Conservation (phyloP, 64 coral and sea anemone species). For the Stichodactyla helianthus region DNA sequence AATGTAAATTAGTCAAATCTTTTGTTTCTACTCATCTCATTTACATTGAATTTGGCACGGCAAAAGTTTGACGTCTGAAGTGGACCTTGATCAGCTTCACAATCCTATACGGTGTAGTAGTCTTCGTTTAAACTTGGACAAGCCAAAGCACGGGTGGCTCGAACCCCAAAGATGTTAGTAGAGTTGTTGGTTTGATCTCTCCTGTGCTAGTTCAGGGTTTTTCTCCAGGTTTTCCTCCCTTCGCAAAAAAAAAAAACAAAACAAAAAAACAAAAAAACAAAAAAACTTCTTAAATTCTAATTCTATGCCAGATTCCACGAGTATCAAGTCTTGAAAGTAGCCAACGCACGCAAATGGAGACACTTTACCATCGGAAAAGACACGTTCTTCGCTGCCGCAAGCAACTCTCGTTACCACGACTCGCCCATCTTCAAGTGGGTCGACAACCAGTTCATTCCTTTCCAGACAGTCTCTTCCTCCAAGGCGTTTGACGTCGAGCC, state of each 20-base stretch:
- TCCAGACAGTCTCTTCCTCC: constrained; percentile 51
- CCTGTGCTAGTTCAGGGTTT: neutral
- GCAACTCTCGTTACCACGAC: constrained; percentile 45
- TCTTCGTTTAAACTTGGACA: too few species aligned
- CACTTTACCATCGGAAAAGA: constrained; percentile 63
- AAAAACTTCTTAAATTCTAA: neutral
- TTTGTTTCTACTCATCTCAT: too few species aligned
- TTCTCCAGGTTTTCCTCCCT: neutral
- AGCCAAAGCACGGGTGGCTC: too few species aligned
- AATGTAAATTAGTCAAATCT: too few species aligned
- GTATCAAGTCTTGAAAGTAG: constrained; percentile 76
- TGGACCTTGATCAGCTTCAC: too few species aligned
- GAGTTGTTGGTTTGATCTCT: too few species aligned
- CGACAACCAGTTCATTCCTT: constrained; percentile 53
- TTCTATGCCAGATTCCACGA: constrained; percentile 47
- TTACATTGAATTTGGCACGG: too few species aligned
- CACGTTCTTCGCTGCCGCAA: constrained; percentile 64
- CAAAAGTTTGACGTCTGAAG: too few species aligned
- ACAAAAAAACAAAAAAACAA: too few species aligned
- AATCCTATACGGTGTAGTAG: too few species aligned
- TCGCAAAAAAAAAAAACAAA: too few species aligned
- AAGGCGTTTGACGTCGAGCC: constrained; percentile 78
- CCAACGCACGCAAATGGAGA: constrained; percentile 64
- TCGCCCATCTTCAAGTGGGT: constrained; percentile 77
- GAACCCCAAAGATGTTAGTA: too few species aligned